Percentiles rank a stretch among this genome's conserved stretches.
Evolutionary conservation across 1,140 invertebrate genomes (phyloP).

Genomic region (Drosophila ercepeae): DNA sequence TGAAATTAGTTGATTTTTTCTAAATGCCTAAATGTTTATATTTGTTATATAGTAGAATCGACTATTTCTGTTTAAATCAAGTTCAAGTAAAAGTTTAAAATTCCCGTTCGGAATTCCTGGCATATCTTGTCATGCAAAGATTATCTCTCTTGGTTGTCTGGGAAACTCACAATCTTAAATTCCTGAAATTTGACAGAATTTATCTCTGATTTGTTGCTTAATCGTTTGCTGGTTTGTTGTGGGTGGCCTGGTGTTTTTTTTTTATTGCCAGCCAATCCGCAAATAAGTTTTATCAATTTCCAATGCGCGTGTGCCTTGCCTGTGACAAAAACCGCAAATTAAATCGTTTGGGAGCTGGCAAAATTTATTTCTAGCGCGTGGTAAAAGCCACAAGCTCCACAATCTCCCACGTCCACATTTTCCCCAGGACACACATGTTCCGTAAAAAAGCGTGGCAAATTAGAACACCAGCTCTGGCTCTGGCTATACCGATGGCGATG

Average conservation of each 20-base stretch:
- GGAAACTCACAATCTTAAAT: neutral
- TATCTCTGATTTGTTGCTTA: conserved; percentile 44
- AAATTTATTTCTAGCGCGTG: conserved; percentile 74
- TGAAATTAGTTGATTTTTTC: neutral
- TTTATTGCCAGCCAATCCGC: conserved; percentile 27
- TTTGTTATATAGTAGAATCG: neutral
- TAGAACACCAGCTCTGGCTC: conserved; percentile 33
- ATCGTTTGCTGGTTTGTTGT: conserved; percentile 32
- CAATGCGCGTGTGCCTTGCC: conserved; percentile 31
- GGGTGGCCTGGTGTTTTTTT: conserved; percentile 2
- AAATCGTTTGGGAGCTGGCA: conserved; percentile 67
- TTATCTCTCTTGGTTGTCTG: neutral
- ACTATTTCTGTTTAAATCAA: no score
- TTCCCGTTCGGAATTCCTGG: no score
- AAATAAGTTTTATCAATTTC: conserved; percentile 73
- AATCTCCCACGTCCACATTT: neutral
- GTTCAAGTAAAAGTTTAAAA: no score
- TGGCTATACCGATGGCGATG: conserved; percentile 7
- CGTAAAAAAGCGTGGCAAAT: conserved; percentile 48
- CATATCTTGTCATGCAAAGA: neutral
- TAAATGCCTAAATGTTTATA: neutral
- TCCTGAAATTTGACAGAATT: conserved; percentile 10
- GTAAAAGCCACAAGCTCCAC: conserved; percentile 45
- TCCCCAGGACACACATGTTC: conserved; percentile 6
- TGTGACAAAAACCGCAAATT: conserved; percentile 77